Evolutionary conservation across 2,797 vertebrate species (phyloP), one percentile per base, ranked within the genome.

Genomic region (Borostomias antarcticus): DNA sequence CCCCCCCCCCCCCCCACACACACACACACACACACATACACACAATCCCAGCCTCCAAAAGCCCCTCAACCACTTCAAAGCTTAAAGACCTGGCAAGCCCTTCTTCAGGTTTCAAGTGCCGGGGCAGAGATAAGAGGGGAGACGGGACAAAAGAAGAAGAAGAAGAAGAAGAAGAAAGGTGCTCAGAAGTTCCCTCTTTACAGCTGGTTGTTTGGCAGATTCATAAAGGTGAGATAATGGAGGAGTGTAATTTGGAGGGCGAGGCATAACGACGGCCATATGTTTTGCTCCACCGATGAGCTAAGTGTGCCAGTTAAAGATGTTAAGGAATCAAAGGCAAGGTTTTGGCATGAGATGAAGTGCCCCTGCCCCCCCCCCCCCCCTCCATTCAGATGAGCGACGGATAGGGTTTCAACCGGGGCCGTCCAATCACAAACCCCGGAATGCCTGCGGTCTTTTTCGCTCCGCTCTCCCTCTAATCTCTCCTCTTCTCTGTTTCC

Each of bases 291-390:
- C n/a, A n/a, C 62, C 70, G 82, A 88, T 85, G 86, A 91, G 76
- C 78, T 82, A 82, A 89, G 80, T 53, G 30, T 77, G 64, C 73
- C 69, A 62, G 57, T 56, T 61, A 2, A 19, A 29, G 51, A 65
- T 58, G 51, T 75, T 69, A 32, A 69, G 11, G 54, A 85, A 82
- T 87, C 80, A 88, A 88, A 87, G 73, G 80, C 81, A 51, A 76
- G 51, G 62, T 68, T 2, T 79, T 89, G 91, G 91, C 91, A 89
- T 1, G 15, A 80, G 89, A 92, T 91, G 67, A 92, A 89, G 82
- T 82, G 60, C 6, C 0, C 15, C 25, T 48, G 59, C 75, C 76
- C 53, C 43, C 26, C 47, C 25, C 54, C 47, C 54, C 64, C 60
- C 47, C 29, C 68, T 67, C 73, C 68, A 76, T 64, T 79, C 68